A percentile compares a stretch with the other conserved stretches of the same genome.
These are phyloP conservation scores for Portunus trituberculatus DNA, from an alignment of 1,140 invertebrate genomes.

Conservation along the genomic window DNA sequence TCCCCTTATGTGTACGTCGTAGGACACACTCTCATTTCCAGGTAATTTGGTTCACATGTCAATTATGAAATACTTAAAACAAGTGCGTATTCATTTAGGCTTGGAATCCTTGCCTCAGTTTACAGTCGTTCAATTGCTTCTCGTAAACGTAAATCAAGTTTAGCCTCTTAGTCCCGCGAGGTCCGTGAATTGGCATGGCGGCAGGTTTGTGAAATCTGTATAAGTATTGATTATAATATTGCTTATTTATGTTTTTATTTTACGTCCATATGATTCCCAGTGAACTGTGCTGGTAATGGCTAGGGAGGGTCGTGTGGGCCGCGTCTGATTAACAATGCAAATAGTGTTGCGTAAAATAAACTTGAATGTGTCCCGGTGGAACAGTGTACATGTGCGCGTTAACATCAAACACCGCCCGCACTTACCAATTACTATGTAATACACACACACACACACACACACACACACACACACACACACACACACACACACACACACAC, in stretches of 20 bases:
- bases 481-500: not conserved
- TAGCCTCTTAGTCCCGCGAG: not conserved
- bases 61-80: slow-evolving; percentile 24
- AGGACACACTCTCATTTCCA: not conserved
- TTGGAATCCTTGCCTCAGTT: not conserved
- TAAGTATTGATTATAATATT: not conserved
- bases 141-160: not conserved
- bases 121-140: not conserved
- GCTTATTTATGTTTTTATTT: not conserved
- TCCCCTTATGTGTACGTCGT: no score
- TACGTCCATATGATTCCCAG: not conserved
- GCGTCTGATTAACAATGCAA: not conserved
- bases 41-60: not conserved
- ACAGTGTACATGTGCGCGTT: not conserved
- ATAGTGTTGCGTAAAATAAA: not conserved
- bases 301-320: not conserved
- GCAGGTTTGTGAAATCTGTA: not conserved
- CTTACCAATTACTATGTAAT: not conserved
- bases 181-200: not conserved
- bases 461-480: not conserved
- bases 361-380: not conserved
- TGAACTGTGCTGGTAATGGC: not conserved
- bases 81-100: not conserved
- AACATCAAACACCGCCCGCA: not conserved
- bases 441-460: not conserved